These are phyloP conservation scores for Sesamia nonagrioides DNA, from an alignment of 1,140 invertebrate genomes.

Conservation along the genomic window DNA sequence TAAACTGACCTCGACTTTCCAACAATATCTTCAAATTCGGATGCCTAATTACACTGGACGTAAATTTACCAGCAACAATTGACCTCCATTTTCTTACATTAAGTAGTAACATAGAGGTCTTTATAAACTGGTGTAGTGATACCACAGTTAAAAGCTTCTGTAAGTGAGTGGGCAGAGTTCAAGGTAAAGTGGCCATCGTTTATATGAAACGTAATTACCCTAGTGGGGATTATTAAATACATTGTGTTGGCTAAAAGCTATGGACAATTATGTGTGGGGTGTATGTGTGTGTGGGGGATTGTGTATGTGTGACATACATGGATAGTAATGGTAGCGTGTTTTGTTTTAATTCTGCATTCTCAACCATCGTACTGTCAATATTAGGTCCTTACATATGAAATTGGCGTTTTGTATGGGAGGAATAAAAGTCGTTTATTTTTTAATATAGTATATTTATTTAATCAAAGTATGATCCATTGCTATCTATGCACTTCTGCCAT, in stretches of 20 bases:
- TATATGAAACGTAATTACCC: conserved; percentile 31
- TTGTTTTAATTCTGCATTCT: too few species aligned
- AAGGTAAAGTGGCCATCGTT: conserved; percentile 25
- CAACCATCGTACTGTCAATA: too few species aligned
- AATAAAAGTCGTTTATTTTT: too few species aligned
- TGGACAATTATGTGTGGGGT: conserved; percentile 20
- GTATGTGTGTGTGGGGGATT: not conserved
- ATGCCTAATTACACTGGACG: not conserved
- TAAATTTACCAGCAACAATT: not conserved
- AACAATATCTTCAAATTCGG: not conserved
- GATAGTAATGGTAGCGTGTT: not conserved
- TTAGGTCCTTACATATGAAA: too few species aligned
- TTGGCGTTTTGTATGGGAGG: too few species aligned
- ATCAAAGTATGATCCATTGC: too few species aligned
- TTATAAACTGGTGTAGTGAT: not conserved
- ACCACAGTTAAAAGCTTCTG: conserved; percentile 17
- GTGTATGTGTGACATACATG: not conserved
- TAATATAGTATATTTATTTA: too few species aligned
- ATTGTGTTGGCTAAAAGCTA: conserved; percentile 35
- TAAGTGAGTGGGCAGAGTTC: conserved; percentile 17
- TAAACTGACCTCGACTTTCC: not conserved
- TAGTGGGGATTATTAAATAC: conserved; percentile 34
- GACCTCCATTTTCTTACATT: not conserved
- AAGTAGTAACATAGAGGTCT: not conserved
- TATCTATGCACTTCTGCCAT: too few species aligned